Percentiles rank a stretch among this genome's conserved stretches.
These are phyloP conservation scores for Meiosimyza platycephala DNA, from an alignment of 2,888 invertebrate species.

Conservation along the genomic window DNA sequence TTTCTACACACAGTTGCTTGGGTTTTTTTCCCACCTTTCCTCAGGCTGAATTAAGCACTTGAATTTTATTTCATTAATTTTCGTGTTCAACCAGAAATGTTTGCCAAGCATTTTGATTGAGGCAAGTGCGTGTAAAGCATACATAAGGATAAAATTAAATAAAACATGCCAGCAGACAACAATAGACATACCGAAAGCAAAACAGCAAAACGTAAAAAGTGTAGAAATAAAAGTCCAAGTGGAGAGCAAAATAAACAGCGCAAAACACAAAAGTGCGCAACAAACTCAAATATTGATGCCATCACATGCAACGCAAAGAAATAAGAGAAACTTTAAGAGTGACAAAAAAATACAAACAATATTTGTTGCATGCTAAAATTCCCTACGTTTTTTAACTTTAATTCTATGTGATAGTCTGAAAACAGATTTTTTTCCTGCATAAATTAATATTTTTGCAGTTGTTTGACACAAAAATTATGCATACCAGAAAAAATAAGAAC, in stretches of 20 bases:
- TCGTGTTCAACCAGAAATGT: constrained; percentile 22
- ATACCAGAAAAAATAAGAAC: not conserved
- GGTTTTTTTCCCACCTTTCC: no score
- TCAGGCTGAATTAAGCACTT: no score
- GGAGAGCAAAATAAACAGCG: not conserved
- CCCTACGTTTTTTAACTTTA: not conserved
- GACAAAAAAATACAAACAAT: not conserved
- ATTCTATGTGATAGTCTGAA: not conserved
- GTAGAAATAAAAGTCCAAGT: not conserved
- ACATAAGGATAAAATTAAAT: not conserved
- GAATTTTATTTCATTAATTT: constrained; percentile 10
- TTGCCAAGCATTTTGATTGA: constrained; percentile 1
- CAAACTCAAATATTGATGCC: no score
- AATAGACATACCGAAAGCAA: not conserved
- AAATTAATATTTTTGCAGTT: not conserved
- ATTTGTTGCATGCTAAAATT: constrained; percentile 3
- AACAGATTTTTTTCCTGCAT: not conserved
- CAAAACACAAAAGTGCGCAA: not conserved
- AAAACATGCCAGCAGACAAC: constrained; percentile 3
- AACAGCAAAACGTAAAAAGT: not conserved
- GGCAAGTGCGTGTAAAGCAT: constrained; percentile 17
- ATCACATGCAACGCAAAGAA: no score
- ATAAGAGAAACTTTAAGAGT: constrained; percentile 5
- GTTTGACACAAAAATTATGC: constrained; percentile 17
- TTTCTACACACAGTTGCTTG: no score